Conservation (phyloP, 2,888 invertebrate genomes). For the Oligia latruncula region DNA sequence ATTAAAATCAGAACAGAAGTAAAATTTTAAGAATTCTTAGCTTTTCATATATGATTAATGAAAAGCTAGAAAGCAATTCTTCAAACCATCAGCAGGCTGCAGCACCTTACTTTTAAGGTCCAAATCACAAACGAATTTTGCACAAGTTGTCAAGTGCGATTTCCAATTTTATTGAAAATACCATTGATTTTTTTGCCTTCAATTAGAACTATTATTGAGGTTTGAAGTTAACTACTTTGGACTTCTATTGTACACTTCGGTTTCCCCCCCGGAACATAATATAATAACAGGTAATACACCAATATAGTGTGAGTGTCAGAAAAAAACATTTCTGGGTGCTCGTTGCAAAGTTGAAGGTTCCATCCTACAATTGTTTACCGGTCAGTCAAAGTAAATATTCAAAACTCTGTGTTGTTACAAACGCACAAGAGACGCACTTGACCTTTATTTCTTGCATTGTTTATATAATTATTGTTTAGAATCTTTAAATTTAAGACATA, state of each 20-base stretch:
- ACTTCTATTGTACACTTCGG: not conserved
- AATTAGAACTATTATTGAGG: not conserved
- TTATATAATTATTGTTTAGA: conserved; percentile 31
- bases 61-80: not conserved
- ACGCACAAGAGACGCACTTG: conserved; percentile 45
- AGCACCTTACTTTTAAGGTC: not conserved
- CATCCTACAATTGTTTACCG: conserved; percentile 47
- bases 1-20: not conserved
- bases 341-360: conserved; percentile 54
- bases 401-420: conserved; percentile 38
- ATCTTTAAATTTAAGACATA: conserved; percentile 39
- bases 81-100: too few species aligned
- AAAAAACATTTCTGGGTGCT: conserved; percentile 43
- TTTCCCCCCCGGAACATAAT: conserved; percentile 18
- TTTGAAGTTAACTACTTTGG: not conserved
- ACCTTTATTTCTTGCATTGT: conserved; percentile 45
- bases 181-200: not conserved
- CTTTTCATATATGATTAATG: too few species aligned
- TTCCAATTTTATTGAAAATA: not conserved
- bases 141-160: not conserved
- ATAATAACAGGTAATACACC: conserved; percentile 35
- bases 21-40: not conserved
- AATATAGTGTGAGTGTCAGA: conserved; percentile 21
- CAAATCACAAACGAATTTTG: not conserved
- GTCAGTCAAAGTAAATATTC: conserved; percentile 33